A percentile compares a stretch with the other conserved stretches of the same genome.
phyloP scores from a whole-genome alignment of 2,113 vertebrate species.

The Aptenodytes forsteri region DNA sequence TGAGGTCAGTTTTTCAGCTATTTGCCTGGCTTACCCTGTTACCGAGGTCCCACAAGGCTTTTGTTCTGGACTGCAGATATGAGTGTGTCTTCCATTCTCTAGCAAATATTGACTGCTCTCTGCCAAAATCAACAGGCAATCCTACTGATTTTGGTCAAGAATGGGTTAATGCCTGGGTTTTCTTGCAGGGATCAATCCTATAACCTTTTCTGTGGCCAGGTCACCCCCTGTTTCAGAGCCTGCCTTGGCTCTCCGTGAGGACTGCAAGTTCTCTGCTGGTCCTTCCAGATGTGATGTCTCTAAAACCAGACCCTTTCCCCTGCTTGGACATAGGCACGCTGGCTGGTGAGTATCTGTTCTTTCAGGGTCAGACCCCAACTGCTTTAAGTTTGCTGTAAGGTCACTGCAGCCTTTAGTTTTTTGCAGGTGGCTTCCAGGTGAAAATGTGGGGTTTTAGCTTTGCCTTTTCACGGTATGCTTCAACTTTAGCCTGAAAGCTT shows the following conservation, averaged over 20 bases:
- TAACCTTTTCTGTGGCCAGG: not conserved
- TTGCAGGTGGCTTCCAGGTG: not conserved
- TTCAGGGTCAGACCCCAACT: too few species aligned
- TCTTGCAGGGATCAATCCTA: too few species aligned
- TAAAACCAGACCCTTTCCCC: not conserved
- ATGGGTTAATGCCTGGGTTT: not conserved
- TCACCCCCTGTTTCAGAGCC: not conserved
- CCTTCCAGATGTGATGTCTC: not conserved
- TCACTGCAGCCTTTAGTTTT: not conserved
- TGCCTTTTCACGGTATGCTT: not conserved
- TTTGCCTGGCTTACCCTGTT: not conserved
- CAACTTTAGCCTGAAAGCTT: not conserved
- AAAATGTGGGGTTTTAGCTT: not conserved
- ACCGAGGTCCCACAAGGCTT: not conserved
- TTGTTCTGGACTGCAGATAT: not conserved
- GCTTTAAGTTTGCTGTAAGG: not conserved
- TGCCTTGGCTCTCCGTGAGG: not conserved
- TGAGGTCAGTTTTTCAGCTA: not conserved
- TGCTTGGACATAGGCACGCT: rapidly evolving
- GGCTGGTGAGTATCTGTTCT: not conserved
- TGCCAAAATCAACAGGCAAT: too few species aligned
- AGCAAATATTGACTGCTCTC: not conserved
- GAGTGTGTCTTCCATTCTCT: not conserved
- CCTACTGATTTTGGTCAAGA: not conserved
- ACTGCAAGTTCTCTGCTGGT: not conserved